phyloP scores from a whole-genome alignment of 2,797 vertebrate genomes.

The Benthosema pterotum region DNA sequence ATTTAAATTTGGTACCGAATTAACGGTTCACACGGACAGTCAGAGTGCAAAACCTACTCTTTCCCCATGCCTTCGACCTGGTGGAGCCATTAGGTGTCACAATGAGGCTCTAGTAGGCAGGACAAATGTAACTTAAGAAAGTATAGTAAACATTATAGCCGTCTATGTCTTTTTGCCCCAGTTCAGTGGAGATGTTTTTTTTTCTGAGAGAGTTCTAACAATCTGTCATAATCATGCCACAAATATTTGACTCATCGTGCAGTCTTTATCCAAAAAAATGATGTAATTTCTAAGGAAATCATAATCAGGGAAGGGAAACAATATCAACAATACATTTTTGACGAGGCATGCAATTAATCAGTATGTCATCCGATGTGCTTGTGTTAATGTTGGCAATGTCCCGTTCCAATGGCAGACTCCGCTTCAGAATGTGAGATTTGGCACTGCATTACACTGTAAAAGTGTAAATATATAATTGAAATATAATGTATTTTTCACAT shows the following conservation, averaged over 20 bases:
- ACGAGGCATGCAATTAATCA: conserved; percentile 50
- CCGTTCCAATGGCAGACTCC: conserved; percentile 11
- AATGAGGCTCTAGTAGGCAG: conserved; percentile 24
- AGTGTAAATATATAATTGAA: too few relatives aligned
- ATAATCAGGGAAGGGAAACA: conserved; percentile 61
- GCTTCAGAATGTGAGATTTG: conserved; percentile 18
- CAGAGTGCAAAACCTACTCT: too few relatives aligned
- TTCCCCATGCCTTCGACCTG: too few relatives aligned
- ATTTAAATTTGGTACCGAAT: too few relatives aligned
- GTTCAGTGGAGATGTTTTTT: conserved; percentile 42
- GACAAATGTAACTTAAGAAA: conserved; percentile 36
- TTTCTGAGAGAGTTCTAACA: conserved; percentile 42
- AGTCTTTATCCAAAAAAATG: conserved; percentile 45
- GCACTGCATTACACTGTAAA: neutral
- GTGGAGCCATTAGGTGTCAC: neutral
- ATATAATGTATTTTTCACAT: too few relatives aligned
- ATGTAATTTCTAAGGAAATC: conserved; percentile 64
- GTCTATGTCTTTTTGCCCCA: conserved; percentile 22
- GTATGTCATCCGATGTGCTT: conserved; percentile 17
- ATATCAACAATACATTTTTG: conserved; percentile 37
- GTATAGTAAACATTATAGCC: conserved; percentile 34
- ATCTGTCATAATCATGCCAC: conserved; percentile 52
- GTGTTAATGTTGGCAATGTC: conserved; percentile 30
- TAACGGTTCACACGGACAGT: too few relatives aligned
- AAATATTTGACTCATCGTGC: conserved; percentile 49